phyloP scores from a whole-genome alignment of 2,888 invertebrate species.

The Neoascia interrupta region DNA sequence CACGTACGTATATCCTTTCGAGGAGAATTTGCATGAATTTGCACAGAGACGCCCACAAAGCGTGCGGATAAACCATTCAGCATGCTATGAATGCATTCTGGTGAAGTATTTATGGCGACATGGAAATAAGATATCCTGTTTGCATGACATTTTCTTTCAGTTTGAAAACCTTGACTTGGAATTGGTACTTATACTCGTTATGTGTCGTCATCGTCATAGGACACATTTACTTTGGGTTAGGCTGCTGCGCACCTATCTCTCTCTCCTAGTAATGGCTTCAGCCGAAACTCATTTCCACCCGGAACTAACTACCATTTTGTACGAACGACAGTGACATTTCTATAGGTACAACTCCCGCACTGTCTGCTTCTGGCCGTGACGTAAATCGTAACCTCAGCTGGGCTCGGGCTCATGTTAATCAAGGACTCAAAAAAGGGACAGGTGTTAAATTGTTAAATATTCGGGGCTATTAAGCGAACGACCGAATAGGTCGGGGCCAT shows the following conservation, averaged over 20 bases:
- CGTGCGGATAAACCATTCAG: not conserved
- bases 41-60: not conserved
- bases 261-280: not conserved
- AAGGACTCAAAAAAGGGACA: conserved; percentile 8
- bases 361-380: too few species aligned
- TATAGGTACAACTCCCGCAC: not conserved
- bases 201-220: not conserved
- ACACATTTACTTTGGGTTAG: too few species aligned
- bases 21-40: conserved; percentile 4
- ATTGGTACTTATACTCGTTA: too few species aligned
- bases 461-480: conserved; percentile 14
- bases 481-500: conserved; percentile 6
- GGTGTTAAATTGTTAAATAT: conserved; percentile 59
- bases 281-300: conserved; percentile 28
- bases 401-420: not conserved
- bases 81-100: not conserved
- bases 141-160: not conserved
- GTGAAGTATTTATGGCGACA: not conserved
- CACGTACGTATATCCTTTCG: conserved; percentile 36
- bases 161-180: not conserved
- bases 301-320: conserved; percentile 29
- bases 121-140: not conserved
- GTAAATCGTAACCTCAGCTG: too few species aligned
- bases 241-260: not conserved
- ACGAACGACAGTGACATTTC: conserved; percentile 38